phyloP scores from a whole-genome alignment of 2,113 vertebrate species.

The Alosa alosa region DNA sequence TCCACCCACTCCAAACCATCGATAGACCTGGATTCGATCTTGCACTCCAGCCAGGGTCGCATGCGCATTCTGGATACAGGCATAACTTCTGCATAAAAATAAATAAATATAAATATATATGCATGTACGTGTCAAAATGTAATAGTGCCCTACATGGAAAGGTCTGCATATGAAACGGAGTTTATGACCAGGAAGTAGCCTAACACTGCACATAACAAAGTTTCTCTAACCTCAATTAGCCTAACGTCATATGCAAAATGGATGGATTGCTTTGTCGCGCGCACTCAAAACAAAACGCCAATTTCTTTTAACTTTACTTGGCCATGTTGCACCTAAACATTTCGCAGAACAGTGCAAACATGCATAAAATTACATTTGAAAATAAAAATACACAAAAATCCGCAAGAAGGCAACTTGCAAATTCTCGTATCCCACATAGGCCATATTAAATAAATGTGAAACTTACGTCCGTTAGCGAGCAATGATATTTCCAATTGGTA shows the following conservation, averaged over 20 bases:
- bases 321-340: neutral
- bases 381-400: neutral
- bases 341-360: too few relatives aligned
- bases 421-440: neutral
- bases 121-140: neutral
- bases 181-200: neutral
- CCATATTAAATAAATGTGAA: neutral
- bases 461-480: neutral
- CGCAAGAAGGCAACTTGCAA: neutral
- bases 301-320: neutral
- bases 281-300: neutral
- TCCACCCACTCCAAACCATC: conserved; percentile 87
- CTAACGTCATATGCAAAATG: neutral
- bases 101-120: neutral
- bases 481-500: neutral
- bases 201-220: neutral
- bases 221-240: neutral
- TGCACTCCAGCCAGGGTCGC: conserved; percentile 91
- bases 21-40: conserved; percentile 84
- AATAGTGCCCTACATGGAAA: neutral
- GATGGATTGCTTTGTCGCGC: neutral
- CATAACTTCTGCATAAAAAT: conserved; percentile 70
- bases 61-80: conserved; percentile 90
- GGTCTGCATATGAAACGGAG: neutral
- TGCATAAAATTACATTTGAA: too few relatives aligned